phyloP scores from a whole-genome alignment of 2,888 invertebrate genomes.

The Mesodorylaimus sp. region DNA sequence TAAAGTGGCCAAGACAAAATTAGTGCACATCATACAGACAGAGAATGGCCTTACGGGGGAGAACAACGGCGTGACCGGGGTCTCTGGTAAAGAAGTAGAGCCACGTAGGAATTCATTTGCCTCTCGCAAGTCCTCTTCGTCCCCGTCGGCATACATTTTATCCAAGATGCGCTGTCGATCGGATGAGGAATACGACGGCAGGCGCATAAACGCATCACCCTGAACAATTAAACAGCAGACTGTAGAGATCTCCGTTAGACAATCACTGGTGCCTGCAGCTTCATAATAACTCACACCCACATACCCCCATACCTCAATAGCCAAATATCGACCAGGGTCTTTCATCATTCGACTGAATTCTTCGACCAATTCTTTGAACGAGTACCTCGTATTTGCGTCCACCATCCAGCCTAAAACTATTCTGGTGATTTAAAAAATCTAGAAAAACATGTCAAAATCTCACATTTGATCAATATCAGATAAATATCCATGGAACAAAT shows the following conservation, averaged over 20 bases:
- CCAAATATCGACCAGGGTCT: conserved; percentile 84
- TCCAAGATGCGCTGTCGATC: conserved; percentile 75
- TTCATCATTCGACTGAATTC: conserved; percentile 75
- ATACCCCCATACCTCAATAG: conserved; percentile 47
- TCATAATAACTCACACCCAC: neutral
- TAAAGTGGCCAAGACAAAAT: neutral
- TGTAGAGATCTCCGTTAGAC: neutral
- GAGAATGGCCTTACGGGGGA: neutral
- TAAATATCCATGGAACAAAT: conserved; percentile 91
- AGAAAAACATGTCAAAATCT: conserved; percentile 9
- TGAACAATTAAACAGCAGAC: conserved; percentile 32
- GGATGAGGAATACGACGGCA: conserved; percentile 52
- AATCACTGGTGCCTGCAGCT: neutral
- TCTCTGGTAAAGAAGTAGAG: neutral
- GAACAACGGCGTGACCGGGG: neutral
- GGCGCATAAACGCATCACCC: conserved; percentile 66
- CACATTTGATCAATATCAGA: conserved; percentile 81
- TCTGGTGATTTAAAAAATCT: neutral
- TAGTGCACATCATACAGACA: neutral
- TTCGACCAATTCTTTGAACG: conserved; percentile 74
- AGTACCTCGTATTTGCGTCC: conserved; percentile 79
- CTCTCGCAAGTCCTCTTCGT: conserved; percentile 57
- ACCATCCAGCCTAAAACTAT: conserved; percentile 57
- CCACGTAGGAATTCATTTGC: conserved; percentile 32
- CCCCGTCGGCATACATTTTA: conserved; percentile 52